phyloP scores from a whole-genome alignment of 2,113 vertebrate genomes.

The Saguinus midas region DNA sequence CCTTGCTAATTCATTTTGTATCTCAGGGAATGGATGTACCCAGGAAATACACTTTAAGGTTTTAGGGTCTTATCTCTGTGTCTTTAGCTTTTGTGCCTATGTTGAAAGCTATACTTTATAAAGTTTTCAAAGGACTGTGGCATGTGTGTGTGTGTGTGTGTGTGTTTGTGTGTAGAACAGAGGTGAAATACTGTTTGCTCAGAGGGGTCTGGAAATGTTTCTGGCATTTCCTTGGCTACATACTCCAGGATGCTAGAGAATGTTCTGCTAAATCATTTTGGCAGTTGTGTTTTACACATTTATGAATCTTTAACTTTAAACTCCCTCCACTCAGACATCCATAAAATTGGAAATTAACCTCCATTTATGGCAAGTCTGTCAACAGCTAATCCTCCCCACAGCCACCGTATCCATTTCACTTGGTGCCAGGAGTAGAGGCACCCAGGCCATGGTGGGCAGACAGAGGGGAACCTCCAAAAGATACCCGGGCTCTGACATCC shows the following conservation, averaged over 20 bases:
- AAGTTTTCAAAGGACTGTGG: neutral
- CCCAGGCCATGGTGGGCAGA: neutral
- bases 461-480: accelerated
- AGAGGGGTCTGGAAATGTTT: neutral
- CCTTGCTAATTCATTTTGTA: neutral
- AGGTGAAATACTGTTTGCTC: neutral
- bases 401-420: neutral
- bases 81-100: neutral
- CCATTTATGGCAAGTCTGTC: neutral
- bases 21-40: neutral
- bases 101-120: neutral
- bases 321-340: neutral
- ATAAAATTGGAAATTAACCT: neutral
- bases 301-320: neutral
- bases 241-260: neutral
- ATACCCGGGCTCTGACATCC: accelerated
- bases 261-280: neutral
- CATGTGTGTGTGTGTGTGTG: neutral
- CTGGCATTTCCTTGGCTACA: neutral
- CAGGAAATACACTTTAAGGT: neutral
- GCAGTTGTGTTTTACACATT: neutral
- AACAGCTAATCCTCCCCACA: neutral
- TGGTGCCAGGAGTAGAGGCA: neutral
- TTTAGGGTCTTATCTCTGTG: neutral
- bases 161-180: neutral